Percentiles rank a stretch among this genome's conserved stretches.
phyloP scores from a whole-genome alignment of 2,113 vertebrate genomes.

The Epinephelus lanceolatus region DNA sequence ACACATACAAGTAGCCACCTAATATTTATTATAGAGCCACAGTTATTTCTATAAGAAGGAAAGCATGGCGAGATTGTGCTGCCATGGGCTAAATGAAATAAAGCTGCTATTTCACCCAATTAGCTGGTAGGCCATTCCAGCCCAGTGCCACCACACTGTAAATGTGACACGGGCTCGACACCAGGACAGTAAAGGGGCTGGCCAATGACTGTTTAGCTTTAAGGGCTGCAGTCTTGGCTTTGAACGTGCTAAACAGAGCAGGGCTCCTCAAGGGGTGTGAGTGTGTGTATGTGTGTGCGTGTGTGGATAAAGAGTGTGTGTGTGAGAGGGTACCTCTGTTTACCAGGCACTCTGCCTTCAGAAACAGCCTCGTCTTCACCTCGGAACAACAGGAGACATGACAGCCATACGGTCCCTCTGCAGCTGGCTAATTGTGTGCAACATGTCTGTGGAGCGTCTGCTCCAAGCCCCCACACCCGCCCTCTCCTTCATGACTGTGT shows the following conservation, averaged over 20 bases:
- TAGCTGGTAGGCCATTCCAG: slow-evolving; percentile 36
- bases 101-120: slow-evolving; percentile 55
- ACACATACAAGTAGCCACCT: neutral
- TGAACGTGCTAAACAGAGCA: slow-evolving; percentile 61
- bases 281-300: neutral
- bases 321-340: slow-evolving; percentile 52
- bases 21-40: neutral
- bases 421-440: slow-evolving; percentile 76
- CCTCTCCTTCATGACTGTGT: slow-evolving; percentile 14
- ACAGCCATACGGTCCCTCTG: slow-evolving; percentile 80
- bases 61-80: neutral
- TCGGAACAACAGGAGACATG: slow-evolving; percentile 78
- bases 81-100: slow-evolving; percentile 41
- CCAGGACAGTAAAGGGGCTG: slow-evolving; percentile 29
- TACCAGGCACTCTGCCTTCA: slow-evolving; percentile 73
- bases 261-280: slow-evolving; percentile 33
- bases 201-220: slow-evolving; percentile 35
- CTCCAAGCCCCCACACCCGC: neutral
- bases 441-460: slow-evolving; percentile 58
- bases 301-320: neutral
- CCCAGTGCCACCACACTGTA: slow-evolving; percentile 48
- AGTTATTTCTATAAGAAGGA: neutral
- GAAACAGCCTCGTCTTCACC: slow-evolving; percentile 75
- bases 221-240: slow-evolving; percentile 36
- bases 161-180: slow-evolving; percentile 49